phyloP scores from a whole-genome alignment of 2,888 invertebrate genomes.

The Netelia inedita region DNA sequence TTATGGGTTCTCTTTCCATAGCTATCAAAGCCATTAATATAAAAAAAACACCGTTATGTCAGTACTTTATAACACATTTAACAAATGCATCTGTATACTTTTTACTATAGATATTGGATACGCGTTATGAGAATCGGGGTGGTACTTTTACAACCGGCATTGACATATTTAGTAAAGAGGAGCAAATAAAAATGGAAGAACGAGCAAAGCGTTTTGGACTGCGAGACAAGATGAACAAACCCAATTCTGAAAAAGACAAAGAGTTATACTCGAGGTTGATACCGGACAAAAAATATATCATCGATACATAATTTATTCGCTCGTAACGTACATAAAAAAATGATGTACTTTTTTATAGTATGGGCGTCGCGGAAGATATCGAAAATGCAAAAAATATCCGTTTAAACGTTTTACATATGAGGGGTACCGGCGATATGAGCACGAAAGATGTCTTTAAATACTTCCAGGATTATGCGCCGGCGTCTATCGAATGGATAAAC shows the following conservation, averaged over 20 bases:
- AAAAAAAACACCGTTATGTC: not conserved
- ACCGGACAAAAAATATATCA: not conserved
- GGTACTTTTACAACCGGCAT: constrained; percentile 85
- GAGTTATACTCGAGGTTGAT: constrained; percentile 85
- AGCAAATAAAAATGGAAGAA: constrained; percentile 86
- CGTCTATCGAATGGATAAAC: constrained; percentile 93
- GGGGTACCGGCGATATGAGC: constrained; percentile 91
- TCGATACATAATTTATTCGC: constrained; percentile 28
- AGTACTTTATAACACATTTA: not conserved
- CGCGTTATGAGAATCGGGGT: constrained; percentile 79
- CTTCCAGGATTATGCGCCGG: constrained; percentile 91
- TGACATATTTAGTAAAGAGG: constrained; percentile 86
- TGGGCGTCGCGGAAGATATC: constrained; percentile 87
- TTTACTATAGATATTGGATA: constrained; percentile 69
- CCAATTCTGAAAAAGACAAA: constrained; percentile 84
- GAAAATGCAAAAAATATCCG: constrained; percentile 87
- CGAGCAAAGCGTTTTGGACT: constrained; percentile 88
- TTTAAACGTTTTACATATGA: constrained; percentile 91
- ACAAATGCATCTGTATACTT: not conserved
- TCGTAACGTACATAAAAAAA: not conserved
- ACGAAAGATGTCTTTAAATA: constrained; percentile 93
- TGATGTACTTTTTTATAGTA: constrained; percentile 81
- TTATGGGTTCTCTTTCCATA: no score
- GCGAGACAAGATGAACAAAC: constrained; percentile 82
- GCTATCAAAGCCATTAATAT: no score